Base-by-base conservation (phyloP, 2,113 vertebrate species). In the Sigmodon hispidus region DNA sequence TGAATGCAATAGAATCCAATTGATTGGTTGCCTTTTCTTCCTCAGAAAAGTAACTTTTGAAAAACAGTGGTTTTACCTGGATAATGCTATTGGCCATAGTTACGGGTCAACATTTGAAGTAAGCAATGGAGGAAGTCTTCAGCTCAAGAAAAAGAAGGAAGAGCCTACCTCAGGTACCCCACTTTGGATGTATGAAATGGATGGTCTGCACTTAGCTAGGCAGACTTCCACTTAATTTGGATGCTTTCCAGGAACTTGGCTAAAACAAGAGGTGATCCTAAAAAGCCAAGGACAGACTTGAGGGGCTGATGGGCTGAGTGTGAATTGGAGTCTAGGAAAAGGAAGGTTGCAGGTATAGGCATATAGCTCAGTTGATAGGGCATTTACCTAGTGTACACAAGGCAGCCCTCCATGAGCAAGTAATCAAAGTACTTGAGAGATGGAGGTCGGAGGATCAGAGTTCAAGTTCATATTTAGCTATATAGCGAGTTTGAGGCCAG, bases 31-130 rank as follows among this genome's bases (percentile, higher is more conserved):
- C n/a, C 15, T 97, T 95, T 86, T 91, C 95, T 95, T 29, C 92
- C 97, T 94, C 98, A 99, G 99, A 97, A 99, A 99, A 98, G 97
- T 99, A 34, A 98, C 98, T 91, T 99, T 99, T 98, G 99, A 99
- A 98, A 99, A 99, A 96, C 99, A 99, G 96, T 99, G 99, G 99
- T 99, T 99, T 90, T 99, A 99, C 97, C 92, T 99, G 97, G 99
- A 99, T 84, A 99, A 99, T 1, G 98, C 98, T 5, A 99, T 99
- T 0, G 99, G 99, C 24, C 98, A 99, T 36, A 79, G 98, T 90
- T 99, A 99, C 59, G 99, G 99, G 79, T 99, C 99, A 48, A 98
- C 98, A 0, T 99, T 99, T 98, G 99, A 99, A 96, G 99, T 99
- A 9, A 98, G 98, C 8, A 94, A 95, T 45, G 99, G 99, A 81